Conservation (phyloP, 2,888 invertebrate genomes). For the Cheilosia vernalis region DNA sequence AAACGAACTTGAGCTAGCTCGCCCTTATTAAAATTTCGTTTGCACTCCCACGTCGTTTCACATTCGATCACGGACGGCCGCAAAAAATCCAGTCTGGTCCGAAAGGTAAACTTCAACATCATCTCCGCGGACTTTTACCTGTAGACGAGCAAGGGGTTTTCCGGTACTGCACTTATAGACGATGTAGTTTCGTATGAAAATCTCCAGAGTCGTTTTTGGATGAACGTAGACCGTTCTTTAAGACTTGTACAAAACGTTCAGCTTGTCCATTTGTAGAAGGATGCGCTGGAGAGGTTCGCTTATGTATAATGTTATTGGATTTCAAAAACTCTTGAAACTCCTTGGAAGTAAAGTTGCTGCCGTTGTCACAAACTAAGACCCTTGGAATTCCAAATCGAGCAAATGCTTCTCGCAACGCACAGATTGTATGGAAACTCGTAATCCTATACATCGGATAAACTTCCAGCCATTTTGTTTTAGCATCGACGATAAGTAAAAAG, state of each 20-base stretch:
- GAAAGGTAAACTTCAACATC: constrained; percentile 17
- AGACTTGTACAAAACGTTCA: no score
- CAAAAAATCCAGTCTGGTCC: constrained; percentile 10
- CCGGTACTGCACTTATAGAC: constrained; percentile 27
- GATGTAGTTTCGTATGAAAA: constrained; percentile 23
- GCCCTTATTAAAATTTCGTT: no score
- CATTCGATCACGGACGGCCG: no score
- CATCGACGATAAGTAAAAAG: no score
- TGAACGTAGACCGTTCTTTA: background rate
- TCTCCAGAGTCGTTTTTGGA: constrained; percentile 6
- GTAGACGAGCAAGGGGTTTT: constrained; percentile 3
- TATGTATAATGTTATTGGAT: no score
- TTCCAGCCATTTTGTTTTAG: no score
- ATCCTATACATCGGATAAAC: background rate
- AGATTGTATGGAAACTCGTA: constrained; percentile 18
- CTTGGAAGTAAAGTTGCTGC: constrained; percentile 47
- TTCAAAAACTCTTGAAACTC: constrained; percentile 25
- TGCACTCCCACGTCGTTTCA: no score
- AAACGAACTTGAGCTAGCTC: no score
- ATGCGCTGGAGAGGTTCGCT: no score
- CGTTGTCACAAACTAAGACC: constrained; percentile 59
- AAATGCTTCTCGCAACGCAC: background rate
- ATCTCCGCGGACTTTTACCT: constrained; percentile 19
- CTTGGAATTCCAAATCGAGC: constrained; percentile 25
- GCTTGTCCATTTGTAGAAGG: no score